Base-by-base conservation (phyloP, 2,113 vertebrate genomes). In the Bubo bubo region DNA sequence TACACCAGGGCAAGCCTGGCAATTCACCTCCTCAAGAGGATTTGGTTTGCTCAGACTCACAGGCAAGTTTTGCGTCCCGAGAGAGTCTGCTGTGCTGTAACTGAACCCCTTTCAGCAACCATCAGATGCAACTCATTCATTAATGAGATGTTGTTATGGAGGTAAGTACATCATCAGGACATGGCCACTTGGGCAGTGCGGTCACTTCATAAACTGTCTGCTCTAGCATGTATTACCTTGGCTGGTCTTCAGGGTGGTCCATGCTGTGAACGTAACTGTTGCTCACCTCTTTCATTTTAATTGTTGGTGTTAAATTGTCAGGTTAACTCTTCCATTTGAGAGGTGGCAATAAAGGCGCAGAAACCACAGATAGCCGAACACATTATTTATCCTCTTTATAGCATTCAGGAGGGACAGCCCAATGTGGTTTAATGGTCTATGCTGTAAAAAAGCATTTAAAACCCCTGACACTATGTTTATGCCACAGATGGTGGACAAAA, bases 161-260 rank as follows among this genome's bases (percentile, higher is more conserved):
- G 49, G 43, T 35, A 59, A 72, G 45, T 35, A 19, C 8, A 14
- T 53, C 32, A 50, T 45, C 63, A 49, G 47, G 30, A 71, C 8
- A 3, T 1, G 9, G 41, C 37, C 26, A n/a, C n/a, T 53, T 0
- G 0, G 39, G 76, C 50, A 24, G 13, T 19, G 12, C 2, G 2
- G 55, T 80, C 63, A 58, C 53, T 77, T 49, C 28, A 32, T 43
- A 72, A 53, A 18, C 50, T 64, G 63, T 19, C 39, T 88, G 30
- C 37, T 62, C 27, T 11, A 45, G n/a, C 27, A 39, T 0, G 0
- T 66, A 17, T 50, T 67, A 28, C 17, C 12, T 90, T 71, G 19
- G 11, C 9, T 70, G 50, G 35, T 30, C 55, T 88, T 96, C 56
- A 67, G n/a, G 45, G 26, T 81, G 37, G 17, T 80, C 41, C 17